Conservation (phyloP, 2,888 invertebrate genomes). For the Scelioninae gen. 1 region DNA sequence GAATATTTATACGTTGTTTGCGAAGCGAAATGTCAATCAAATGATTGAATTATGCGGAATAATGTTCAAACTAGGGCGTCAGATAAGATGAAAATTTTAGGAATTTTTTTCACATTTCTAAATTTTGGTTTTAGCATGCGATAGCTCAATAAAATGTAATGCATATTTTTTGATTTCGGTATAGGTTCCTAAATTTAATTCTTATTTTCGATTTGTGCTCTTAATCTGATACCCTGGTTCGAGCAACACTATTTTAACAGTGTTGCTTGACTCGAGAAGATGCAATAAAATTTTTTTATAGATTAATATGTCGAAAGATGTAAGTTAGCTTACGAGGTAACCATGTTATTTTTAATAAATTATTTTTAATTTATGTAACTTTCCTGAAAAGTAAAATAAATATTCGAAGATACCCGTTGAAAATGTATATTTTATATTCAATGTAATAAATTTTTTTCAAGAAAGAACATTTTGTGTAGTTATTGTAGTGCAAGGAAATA, state of each 20-base stretch:
- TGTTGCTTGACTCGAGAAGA: constrained; percentile 24
- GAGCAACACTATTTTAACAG: not conserved
- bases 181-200: too few species aligned
- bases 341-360: constrained; percentile 46
- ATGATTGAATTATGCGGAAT: constrained; percentile 20
- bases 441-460: constrained; percentile 32
- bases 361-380: constrained; percentile 47
- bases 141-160: too few species aligned
- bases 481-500: not conserved
- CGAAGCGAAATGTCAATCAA: constrained; percentile 18
- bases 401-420: constrained; percentile 32
- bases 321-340: constrained; percentile 38
- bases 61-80: constrained; percentile 6
- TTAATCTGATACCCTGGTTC: too few species aligned
- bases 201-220: too few species aligned
- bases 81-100: too few species aligned
- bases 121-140: too few species aligned
- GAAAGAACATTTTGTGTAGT: constrained; percentile 11
- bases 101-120: too few species aligned
- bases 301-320: constrained; percentile 28
- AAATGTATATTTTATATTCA: constrained; percentile 48
- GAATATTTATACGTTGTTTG: constrained; percentile 35
- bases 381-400: constrained; percentile 29
- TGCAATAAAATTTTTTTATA: constrained; percentile 36
- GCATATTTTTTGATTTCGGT: too few species aligned